Evolutionary conservation across 2,113 vertebrate species (phyloP), one percentile per base, ranked within the genome.

Genomic region (Empidonax traillii): DNA sequence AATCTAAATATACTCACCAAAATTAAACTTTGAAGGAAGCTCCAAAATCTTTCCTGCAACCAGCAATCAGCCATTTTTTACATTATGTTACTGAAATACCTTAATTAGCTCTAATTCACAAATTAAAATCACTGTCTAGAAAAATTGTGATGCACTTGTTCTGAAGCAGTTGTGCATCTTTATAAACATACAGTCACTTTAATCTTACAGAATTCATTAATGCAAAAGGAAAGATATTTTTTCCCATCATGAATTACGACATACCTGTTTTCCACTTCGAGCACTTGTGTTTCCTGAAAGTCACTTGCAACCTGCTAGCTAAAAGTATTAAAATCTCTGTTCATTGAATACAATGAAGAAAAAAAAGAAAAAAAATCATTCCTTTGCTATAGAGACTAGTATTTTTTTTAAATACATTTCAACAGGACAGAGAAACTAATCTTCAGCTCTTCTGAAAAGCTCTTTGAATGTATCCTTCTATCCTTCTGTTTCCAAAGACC

Each of bases 21-120:
- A 78, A 91, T 43, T 61, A 71, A 94, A 94, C 78, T 87, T 76
- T 78, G 8, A 31, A 94, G 56, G 68, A 95, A 93, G 75, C 16
- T 80, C 55, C 46, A 74, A 80, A 88, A 91, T 83, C 69, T 85
- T 85, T 93, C n/a, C 39, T 5, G 6, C 35, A 75, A 68, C 35
- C 82, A 47, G 85, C 59, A 94, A 77, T 82, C 82, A 81, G 77
- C 43, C 68, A 82, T 67, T 90, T 90, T 90, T 68, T 58, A 75
- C 87, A 84, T 76, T 86, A 79, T 62, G n/a, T 91, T 88, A 81
- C 63, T 88, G 80, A 77, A 65, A 91, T 67, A 65, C 23, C 84
- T 96, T 92, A 96, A 93, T 95, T 93, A 95, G 49, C 22, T 94
- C 43, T 85, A 93, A 94, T 95, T 95, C 78, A 94, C 39, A 92